These are phyloP conservation scores for Eupithecia vulgata DNA, from an alignment of 2,888 invertebrate genomes.

Conservation along the genomic window DNA sequence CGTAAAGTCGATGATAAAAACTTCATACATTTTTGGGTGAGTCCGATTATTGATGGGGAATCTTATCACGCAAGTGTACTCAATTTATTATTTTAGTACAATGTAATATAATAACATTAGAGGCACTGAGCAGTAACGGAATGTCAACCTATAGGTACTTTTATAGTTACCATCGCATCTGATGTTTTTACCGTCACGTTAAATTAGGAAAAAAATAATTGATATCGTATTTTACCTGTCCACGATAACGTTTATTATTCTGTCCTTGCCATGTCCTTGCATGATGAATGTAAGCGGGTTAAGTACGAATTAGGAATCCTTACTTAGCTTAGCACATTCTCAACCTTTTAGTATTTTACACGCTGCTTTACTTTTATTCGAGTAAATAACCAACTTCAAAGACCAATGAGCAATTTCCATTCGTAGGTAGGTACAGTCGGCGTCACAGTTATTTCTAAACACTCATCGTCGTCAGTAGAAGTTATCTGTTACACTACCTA, in stretches of 20 bases:
- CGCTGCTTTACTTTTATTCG: constrained; percentile 29
- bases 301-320: no score
- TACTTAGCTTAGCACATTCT: no score
- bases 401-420: constrained; percentile 29
- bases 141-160: not conserved
- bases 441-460: not conserved
- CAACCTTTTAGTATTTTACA: constrained; percentile 5
- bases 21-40: constrained; percentile 47
- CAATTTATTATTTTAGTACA: constrained; percentile 19
- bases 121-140: not conserved
- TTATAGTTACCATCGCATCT: not conserved
- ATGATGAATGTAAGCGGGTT: no score
- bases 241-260: not conserved
- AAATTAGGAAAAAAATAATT: no score
- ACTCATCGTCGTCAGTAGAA: not conserved
- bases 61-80: constrained; percentile 22
- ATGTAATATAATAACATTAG: constrained; percentile 1
- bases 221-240: not conserved
- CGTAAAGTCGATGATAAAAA: constrained; percentile 55
- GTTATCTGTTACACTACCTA: not conserved
- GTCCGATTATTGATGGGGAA: constrained; percentile 26
- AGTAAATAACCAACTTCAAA: constrained; percentile 30
- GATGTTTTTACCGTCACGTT: not conserved
- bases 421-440: constrained; percentile 1
- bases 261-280: no score